A percentile compares a stretch with the other conserved stretches of the same genome.
Evolutionary conservation across 2,888 invertebrate species (phyloP).

Genomic region (Epistrophe grossulariae): DNA sequence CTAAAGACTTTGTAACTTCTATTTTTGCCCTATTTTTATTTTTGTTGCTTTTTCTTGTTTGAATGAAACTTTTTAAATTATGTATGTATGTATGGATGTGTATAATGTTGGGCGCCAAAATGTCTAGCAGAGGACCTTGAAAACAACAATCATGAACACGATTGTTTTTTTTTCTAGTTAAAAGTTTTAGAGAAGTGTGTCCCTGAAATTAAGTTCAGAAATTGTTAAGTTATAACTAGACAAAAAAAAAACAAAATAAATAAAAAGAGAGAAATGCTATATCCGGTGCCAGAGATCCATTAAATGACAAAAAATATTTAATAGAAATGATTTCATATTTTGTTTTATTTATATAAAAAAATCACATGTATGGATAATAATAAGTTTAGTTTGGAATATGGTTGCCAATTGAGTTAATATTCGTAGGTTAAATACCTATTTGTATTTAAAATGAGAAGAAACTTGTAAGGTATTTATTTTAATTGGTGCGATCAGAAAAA

Average conservation of each 20-base stretch:
- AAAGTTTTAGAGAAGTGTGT: background rate
- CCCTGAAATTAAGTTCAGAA: conserved; percentile 8
- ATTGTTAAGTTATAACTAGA: background rate
- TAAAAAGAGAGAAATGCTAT: conserved; percentile 57
- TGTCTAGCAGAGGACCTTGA: conserved; percentile 65
- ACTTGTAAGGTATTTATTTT: too few relatives aligned
- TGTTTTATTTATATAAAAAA: background rate
- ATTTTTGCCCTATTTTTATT: background rate
- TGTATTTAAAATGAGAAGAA: too few relatives aligned
- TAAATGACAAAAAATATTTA: background rate
- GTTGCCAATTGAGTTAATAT: background rate
- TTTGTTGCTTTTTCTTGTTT: background rate
- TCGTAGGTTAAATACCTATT: too few relatives aligned
- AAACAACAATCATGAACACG: conserved; percentile 24
- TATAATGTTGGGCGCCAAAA: conserved; percentile 55
- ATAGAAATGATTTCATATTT: conserved; percentile 20
- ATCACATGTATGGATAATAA: background rate
- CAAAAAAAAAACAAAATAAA: background rate
- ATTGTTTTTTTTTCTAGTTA: background rate
- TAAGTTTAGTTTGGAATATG: conserved; percentile 1
- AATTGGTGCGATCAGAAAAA: too few relatives aligned
- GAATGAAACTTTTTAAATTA: background rate
- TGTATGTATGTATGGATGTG: background rate
- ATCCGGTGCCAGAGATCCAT: conserved; percentile 38
- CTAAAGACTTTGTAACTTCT: conserved; percentile 24